Base-by-base conservation (phyloP, 2,888 invertebrate species). In the Embidobia sp. region DNA sequence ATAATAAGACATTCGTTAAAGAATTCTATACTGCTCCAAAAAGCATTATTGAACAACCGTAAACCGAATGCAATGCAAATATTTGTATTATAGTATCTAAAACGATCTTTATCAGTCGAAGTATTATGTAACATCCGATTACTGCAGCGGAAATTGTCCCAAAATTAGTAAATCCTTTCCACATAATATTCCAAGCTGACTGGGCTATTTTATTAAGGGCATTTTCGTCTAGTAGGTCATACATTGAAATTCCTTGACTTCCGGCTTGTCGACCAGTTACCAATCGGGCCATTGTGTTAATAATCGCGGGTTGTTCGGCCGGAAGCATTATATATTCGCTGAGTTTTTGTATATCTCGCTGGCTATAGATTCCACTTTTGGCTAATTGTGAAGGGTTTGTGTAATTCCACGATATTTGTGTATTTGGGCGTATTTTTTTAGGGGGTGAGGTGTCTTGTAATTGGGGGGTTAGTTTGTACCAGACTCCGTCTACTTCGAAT, bases 401-500 rank as follows among this genome's bases (percentile, higher is more conserved):
- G n/a, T 53, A 53, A 0, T 11, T 16, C 53, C 53, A 53, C 2
- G 22, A 15, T 5, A 26, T 0, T 13, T 35, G 26, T n/a, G 31
- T 53, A 5, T n/a, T 7, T 1, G 37, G 37, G 3, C 3, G 1
- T 13, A 53, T 1, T 8, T 3, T 13, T 15, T 2, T 3, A 1
- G 53, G 53, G 3, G 19, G 31, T 11, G 8, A 3, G 2, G 27
- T n/a, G 1, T 22, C 5, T 8, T 18, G 4, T 18, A 7, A 22
- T 35, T 2, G 3, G 3, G 35, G 53, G 3, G 26, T 13, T 2
- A n/a, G 11, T 13, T 53, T 10, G 15, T 26, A 13, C 44, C 44
- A 46, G 1, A 1, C 19, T 22, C 44, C 44, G 44, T 46, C 73
- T 2, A 82, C 48, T 6, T 64, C 19, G 19, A 79, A 83, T 16